Conservation (phyloP, 2,113 vertebrate genomes). For the Sebastes fasciatus region DNA sequence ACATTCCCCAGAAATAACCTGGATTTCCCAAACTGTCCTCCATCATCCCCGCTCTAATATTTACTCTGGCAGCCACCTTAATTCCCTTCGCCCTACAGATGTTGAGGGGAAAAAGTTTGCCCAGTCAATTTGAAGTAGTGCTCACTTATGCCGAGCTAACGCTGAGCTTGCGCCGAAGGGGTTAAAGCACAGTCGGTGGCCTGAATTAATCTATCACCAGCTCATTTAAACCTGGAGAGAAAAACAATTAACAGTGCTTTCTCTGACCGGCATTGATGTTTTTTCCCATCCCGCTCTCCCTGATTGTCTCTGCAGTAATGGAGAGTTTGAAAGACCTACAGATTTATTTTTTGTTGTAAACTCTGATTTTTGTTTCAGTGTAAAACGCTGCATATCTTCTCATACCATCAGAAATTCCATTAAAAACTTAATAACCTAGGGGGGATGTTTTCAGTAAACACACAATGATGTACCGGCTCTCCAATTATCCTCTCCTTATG, state of each 20-base stretch:
- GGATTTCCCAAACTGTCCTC: conserved; percentile 42
- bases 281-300: background rate
- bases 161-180: background rate
- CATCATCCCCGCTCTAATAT: conserved; percentile 51
- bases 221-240: conserved; percentile 50
- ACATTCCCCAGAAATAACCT: conserved; percentile 40
- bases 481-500: conserved; percentile 35
- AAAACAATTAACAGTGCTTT: conserved; percentile 51
- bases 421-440: conserved; percentile 25
- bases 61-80: conserved; percentile 43
- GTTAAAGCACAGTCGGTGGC: conserved; percentile 37
- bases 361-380: background rate
- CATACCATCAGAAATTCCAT: conserved; percentile 10
- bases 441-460: conserved; percentile 21
- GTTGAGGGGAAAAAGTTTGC: conserved; percentile 34
- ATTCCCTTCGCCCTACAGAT: conserved; percentile 41
- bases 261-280: conserved; percentile 58
- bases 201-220: conserved; percentile 47
- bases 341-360: conserved; percentile 20
- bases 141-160: conserved; percentile 6
- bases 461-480: background rate
- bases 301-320: conserved; percentile 10
- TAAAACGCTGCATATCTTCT: background rate
- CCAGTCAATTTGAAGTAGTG: conserved; percentile 18
- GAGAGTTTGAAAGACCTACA: background rate